Evolutionary conservation across 1,140 invertebrate genomes (phyloP), one percentile per base, ranked within the genome.

Genomic region (Cotesia vestalis): DNA sequence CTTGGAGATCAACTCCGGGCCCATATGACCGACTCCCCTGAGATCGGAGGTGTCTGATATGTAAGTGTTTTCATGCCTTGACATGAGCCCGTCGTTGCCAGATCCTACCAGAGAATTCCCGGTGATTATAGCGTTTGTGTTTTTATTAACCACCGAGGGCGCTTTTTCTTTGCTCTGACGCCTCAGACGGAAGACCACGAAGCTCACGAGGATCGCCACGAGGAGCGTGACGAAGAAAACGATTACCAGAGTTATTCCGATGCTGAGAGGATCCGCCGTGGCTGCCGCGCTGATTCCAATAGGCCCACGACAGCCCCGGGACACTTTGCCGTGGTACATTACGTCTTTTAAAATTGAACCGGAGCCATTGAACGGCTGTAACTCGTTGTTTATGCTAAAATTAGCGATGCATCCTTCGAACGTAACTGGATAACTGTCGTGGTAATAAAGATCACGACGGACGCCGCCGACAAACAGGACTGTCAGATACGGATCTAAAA

Each of bases 141-240:
- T 84, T 55, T 87, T 87, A 60, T 85, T 85, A 0, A 82, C 79
- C 0, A 83, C 82, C 2, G 80, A 81, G 0, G 81, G 75, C 0
- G 80, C 80, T 82, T 95, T 96, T 79, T 96, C 94, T 84, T 94
- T 93, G 78, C 91, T 93, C 81, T 95, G 94, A 14, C 94, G 92
- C 11, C 95, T 88, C 69, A 96, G 86, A 17, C 94, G 90, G 82
- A 96, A 97, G 6, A 97, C 94, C 2, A 97, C 89, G 81, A 97
- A 97, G 62, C 94, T 96, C 4, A 95, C 92, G 34, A 96, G 87
- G 71, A 97, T 96, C 1, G 95, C 95, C 5, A 96, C 91, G 17
- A 97, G 88, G 8, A 97, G 86, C 60, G 96, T 94, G 2, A 96
- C 91, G 79, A 98, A 97, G 86, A 98, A 98, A 3, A 97, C 94